Conservation (phyloP, 2,113 vertebrate species). For the Cairina moschata region DNA sequence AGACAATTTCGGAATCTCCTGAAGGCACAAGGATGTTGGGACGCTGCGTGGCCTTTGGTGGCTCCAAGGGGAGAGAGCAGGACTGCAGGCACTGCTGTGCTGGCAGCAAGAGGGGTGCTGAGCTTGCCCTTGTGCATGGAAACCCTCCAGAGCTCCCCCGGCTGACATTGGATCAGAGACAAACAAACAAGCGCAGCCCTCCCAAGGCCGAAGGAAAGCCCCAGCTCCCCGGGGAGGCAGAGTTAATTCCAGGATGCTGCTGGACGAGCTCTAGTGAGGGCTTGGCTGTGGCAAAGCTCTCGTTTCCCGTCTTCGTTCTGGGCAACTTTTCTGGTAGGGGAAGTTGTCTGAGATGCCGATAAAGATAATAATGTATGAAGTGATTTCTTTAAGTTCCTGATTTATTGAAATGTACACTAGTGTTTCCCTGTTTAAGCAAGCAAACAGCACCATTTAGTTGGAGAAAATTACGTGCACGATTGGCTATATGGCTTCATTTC, state of each 20-base stretch:
- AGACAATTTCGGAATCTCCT: background rate
- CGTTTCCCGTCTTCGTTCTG: background rate
- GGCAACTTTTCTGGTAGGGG: slow-evolving; percentile 24
- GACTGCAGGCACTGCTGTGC: background rate
- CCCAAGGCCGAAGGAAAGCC: background rate
- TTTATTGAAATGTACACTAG: background rate
- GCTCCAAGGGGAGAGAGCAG: too few species aligned
- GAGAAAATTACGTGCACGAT: background rate
- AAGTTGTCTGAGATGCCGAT: background rate
- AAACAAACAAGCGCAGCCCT: background rate
- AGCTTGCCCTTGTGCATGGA: background rate
- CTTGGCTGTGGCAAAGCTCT: background rate
- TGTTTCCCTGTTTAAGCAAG: background rate
- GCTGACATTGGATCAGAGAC: background rate
- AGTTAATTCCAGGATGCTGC: background rate
- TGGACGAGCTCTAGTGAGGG: background rate
- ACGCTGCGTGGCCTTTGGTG: background rate
- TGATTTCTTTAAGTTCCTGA: slow-evolving; percentile 12
- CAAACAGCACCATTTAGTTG: background rate
- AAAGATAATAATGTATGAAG: background rate
- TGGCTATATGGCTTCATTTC: background rate
- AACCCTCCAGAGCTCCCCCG: background rate
- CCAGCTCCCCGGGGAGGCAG: background rate
- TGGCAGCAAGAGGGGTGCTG: background rate
- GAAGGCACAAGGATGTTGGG: background rate